phyloP scores from a whole-genome alignment of 2,888 invertebrate species.

The Drosophila mimetica region DNA sequence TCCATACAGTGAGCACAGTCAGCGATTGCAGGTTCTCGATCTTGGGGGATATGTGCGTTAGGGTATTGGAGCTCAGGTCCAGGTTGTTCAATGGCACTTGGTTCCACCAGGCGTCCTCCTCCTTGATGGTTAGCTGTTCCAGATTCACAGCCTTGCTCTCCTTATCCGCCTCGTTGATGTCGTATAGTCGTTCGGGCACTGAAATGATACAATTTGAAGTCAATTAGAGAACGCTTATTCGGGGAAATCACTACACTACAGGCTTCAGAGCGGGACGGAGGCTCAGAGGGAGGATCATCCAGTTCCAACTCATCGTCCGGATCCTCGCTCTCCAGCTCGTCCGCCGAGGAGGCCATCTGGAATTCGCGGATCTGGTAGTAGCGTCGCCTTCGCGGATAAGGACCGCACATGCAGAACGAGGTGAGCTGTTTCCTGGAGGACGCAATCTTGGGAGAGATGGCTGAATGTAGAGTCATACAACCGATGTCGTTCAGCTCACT shows the following conservation, averaged over 20 bases:
- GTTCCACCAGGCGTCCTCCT: slow-evolving; percentile 92
- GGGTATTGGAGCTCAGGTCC: slow-evolving; percentile 91
- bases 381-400: slow-evolving; percentile 77
- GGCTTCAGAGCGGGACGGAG: slow-evolving; percentile 37
- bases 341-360: slow-evolving; percentile 76
- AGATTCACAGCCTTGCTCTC: slow-evolving; percentile 86
- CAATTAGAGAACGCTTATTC: slow-evolving; percentile 29
- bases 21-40: slow-evolving; percentile 89
- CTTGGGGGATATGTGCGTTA: slow-evolving; percentile 87
- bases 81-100: slow-evolving; percentile 90
- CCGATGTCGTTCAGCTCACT: slow-evolving; percentile 40
- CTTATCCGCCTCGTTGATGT: slow-evolving; percentile 88
- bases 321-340: slow-evolving; percentile 78
- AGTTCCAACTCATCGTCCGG: slow-evolving; percentile 73
- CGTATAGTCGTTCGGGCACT: slow-evolving; percentile 91
- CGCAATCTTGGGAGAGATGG: slow-evolving; percentile 79
- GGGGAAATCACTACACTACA: slow-evolving; percentile 48
- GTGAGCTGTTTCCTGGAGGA: slow-evolving; percentile 78
- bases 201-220: slow-evolving; percentile 37
- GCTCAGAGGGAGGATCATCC: slow-evolving; percentile 41
- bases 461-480: slow-evolving; percentile 22
- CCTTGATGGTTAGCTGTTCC: slow-evolving; percentile 84
- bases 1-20: slow-evolving; percentile 88
- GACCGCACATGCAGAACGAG: slow-evolving; percentile 82
- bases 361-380: slow-evolving; percentile 81